Conservation (phyloP, 1,140 invertebrate species). For the Drosophila tropicalis region DNA sequence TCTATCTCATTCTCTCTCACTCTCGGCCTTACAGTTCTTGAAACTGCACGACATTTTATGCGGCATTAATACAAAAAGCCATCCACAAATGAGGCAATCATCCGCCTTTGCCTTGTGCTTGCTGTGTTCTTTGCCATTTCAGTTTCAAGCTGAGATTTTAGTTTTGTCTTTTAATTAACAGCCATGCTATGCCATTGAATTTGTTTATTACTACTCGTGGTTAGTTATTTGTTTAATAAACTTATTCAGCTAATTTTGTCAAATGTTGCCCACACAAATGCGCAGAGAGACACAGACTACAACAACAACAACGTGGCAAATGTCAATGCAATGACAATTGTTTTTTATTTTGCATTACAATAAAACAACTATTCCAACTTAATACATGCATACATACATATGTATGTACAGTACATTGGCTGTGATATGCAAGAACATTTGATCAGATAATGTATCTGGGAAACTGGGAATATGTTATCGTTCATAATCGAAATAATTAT, state of each 20-base stretch:
- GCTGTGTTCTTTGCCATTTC: slow-evolving; percentile 57
- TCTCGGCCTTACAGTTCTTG: slow-evolving; percentile 27
- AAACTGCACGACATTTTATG: slow-evolving; percentile 65
- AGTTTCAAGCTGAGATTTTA: slow-evolving; percentile 53
- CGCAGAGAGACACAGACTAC: not conserved
- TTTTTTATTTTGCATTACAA: slow-evolving; percentile 32
- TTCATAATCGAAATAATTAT: too few relatives aligned
- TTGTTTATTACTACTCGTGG: slow-evolving; percentile 40
- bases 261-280: slow-evolving; percentile 39
- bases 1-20: slow-evolving; percentile 57
- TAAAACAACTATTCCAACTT: too few relatives aligned
- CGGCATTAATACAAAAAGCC: slow-evolving; percentile 35
- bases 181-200: slow-evolving; percentile 48
- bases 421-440: not conserved
- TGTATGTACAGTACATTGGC: not conserved
- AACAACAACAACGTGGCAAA: slow-evolving; percentile 38
- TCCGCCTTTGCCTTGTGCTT: slow-evolving; percentile 40
- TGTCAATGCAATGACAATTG: slow-evolving; percentile 61
- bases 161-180: slow-evolving; percentile 64
- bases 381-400: too few relatives aligned
- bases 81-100: slow-evolving; percentile 21
- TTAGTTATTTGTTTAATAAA: slow-evolving; percentile 36
- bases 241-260: slow-evolving; percentile 26
- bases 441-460: too few relatives aligned
- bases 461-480: too few relatives aligned